A percentile compares a stretch with the other conserved stretches of the same genome.
These are phyloP conservation scores for Drosophila asahinai DNA, from an alignment of 1,140 invertebrate genomes.

Conservation along the genomic window DNA sequence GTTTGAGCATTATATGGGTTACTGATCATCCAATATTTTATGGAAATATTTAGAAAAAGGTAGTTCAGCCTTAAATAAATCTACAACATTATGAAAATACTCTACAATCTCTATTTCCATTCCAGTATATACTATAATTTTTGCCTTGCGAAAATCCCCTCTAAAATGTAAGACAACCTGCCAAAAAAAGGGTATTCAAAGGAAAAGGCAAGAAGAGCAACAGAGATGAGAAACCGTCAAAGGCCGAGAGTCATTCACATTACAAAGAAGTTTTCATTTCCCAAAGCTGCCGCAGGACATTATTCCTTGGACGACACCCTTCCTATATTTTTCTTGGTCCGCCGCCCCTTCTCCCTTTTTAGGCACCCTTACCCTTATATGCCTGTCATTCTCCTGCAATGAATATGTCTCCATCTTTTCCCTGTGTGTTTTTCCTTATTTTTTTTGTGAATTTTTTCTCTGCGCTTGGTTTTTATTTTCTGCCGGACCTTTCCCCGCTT, in stretches of 20 bases:
- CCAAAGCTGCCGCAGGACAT: slow-evolving; percentile 71
- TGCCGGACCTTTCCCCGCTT: slow-evolving; percentile 1
- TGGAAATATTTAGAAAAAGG: too few species aligned
- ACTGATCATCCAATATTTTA: too few species aligned
- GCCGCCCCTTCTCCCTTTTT: slow-evolving; percentile 35
- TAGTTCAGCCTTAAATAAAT: too few species aligned
- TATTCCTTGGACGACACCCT: slow-evolving; percentile 49
- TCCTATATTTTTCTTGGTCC: background rate
- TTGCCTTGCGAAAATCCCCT: too few species aligned
- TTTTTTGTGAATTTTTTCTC: slow-evolving; percentile 6
- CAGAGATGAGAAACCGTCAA: slow-evolving; percentile 17
- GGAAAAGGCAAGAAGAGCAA: slow-evolving; percentile 2
- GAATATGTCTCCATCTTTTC: slow-evolving; percentile 59
- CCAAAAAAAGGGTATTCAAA: slow-evolving; percentile 4
- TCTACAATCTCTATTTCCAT: too few species aligned
- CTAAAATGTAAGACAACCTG: background rate
- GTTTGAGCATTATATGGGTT: too few species aligned
- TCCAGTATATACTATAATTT: too few species aligned
- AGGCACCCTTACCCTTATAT: slow-evolving; percentile 53
- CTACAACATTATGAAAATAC: too few species aligned
- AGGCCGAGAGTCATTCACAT: slow-evolving; percentile 60
- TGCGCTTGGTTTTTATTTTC: background rate
- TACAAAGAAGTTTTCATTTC: slow-evolving; percentile 83
- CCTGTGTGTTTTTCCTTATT: slow-evolving; percentile 12
- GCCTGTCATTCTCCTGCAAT: slow-evolving; percentile 62